Evolutionary conservation across 1,140 invertebrate genomes (phyloP), one percentile per base, ranked within the genome.

Genomic region (Bombus soroeensis): DNA sequence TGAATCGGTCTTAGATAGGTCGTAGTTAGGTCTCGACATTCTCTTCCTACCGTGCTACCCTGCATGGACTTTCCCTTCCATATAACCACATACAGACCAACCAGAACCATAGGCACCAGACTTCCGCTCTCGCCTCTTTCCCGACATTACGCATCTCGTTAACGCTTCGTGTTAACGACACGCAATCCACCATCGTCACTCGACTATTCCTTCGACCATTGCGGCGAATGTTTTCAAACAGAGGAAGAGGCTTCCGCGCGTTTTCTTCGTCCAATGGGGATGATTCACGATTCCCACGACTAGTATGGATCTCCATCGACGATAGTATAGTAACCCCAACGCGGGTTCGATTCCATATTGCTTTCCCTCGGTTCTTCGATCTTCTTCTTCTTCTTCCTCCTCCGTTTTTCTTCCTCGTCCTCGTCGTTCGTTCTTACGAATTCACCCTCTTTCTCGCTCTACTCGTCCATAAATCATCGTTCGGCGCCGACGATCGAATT

Each of bases 401-500:
- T 22, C 70, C 5, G 37, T n/a, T 43, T 59, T 18, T 78, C 85
- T n/a, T 70, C 70, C 32, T 81, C 59, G 57, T 47, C 76, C 34
- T 32, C 57, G 57, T 41, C 22, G 57, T 32, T 59, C 57, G 71
- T 43, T 39, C 83, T 25, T 10, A 22, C 76, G n/a, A 32, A 25
- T n/a, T 39, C 32, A 28, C 62, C 47, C 18, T 53, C 70, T 47
- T 41, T 71, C 83, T 66, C 72, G 37, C 64, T 77, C 39, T 71
- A 43, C 75, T 75, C 53, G 73, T 28, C 81, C 79, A 59, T 90
- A 90, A 90, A 89, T 89, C 88, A 90, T 89, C 88, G 80, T 91
- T 90, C 80, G 88, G 89, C 88, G 90, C 86, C 88, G 86, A 85
- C 88, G 90, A 91, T 91, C 90, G 88, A 91, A 91, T 91, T 86